These are phyloP conservation scores for Mythimna pallens DNA, from an alignment of 2,888 invertebrate genomes.

Conservation along the genomic window DNA sequence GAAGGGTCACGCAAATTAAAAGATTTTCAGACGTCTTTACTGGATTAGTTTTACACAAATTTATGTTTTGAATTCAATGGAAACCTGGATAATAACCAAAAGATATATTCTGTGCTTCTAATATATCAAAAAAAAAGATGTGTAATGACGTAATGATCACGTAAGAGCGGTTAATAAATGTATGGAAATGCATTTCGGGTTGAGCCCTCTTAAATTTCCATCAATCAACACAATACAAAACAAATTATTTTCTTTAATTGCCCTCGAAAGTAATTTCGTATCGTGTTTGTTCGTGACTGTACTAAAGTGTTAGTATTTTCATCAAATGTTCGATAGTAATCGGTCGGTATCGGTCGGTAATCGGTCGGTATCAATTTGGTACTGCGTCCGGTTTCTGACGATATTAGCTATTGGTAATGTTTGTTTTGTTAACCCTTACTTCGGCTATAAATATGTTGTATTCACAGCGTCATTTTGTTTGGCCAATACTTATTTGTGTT, in stretches of 20 bases:
- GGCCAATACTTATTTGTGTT: not conserved
- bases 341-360: slow-evolving; percentile 45
- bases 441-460: slow-evolving; percentile 7
- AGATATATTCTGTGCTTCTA: too few relatives aligned
- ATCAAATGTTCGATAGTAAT: slow-evolving; percentile 48
- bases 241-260: slow-evolving; percentile 28
- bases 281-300: slow-evolving; percentile 30
- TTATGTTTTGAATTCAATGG: too few relatives aligned
- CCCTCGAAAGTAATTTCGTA: slow-evolving; percentile 28
- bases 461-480: slow-evolving; percentile 15
- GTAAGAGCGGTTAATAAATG: too few relatives aligned
- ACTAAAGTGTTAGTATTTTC: slow-evolving; percentile 40
- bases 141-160: too few relatives aligned
- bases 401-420: slow-evolving; percentile 29
- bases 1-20: too few relatives aligned
- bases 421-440: slow-evolving; percentile 48
- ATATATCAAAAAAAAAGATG: too few relatives aligned
- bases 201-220: not conserved
- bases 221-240: slow-evolving; percentile 41
- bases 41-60: too few relatives aligned
- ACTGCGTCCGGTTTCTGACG: slow-evolving; percentile 43
- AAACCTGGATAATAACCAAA: too few relatives aligned
- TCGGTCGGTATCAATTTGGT: slow-evolving; percentile 57
- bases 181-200: too few relatives aligned
- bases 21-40: too few relatives aligned